Base-by-base conservation (phyloP, 2,113 vertebrate genomes). In the Eulemur macaco region DNA sequence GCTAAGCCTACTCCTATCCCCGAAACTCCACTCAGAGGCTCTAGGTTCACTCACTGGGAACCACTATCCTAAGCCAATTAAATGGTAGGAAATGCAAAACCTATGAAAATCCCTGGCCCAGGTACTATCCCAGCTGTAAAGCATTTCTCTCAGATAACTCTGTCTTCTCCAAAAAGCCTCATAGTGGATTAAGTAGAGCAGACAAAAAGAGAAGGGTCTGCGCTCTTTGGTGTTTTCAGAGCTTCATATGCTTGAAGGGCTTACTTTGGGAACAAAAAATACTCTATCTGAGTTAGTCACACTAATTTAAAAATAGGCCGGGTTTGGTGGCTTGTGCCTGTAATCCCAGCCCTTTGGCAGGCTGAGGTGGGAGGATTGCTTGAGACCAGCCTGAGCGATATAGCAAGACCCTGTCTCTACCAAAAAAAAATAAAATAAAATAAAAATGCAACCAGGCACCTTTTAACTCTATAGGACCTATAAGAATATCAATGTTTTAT, bases 71-170 rank as follows among this genome's bases (percentile, higher is more conserved):
- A 92, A 74, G 14, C 58, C 56, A 95, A 73, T 74, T 87, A 88
- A 96, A 86, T 77, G 31, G 47, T 58, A 96, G 52, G 64, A 29
- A 91, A 92, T 89, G n/a, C 5, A 85, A 96, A 91, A 64, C 14
- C 68, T 93, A 73, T 86, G 66, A 89, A 88, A 97, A 93, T 52
- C 10, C 10, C 34, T 17, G 10, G 52, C 3, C 37, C 52, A 74
- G 27, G 91, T 76, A 45, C 66, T 96, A 94, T 83, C 23, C 13
- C 15, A 93, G 47, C 39, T 81, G 68, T 39, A 81, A 80, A 96
- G 21, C 29, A 88, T 58, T 69, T 95, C 45, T 94, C 7, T 95
- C 34, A 90, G 76, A 74, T 9, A 92, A 34, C 23, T 94, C 1
- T 76, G 20, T 83, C 73, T 91, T 76, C 42, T 63, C n/a, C 39